Base-by-base conservation (phyloP, 2,888 invertebrate species). In the Andrena minutula region DNA sequence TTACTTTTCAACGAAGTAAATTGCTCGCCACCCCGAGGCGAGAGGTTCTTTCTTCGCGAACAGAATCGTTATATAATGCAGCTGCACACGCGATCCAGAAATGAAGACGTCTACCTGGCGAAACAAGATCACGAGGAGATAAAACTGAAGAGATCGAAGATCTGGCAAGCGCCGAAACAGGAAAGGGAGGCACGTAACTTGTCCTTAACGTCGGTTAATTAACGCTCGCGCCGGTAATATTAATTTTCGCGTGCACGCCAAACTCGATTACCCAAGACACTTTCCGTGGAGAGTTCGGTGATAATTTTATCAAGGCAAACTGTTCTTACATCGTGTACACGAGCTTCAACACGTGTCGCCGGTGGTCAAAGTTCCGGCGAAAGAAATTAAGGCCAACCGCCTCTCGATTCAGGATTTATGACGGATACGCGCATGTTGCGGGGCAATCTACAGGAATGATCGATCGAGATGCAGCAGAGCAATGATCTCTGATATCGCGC, bases 141-240 rank as follows among this genome's bases (percentile, higher is more conserved):
- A 56, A 20, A 49, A 20, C 41, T 35, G 7, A 49, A 4, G 28
- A 35, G 49, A 65, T 20, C 28, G 53, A 60, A n/a, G n/a, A 3
- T 26, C 4, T 41, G 53, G 8, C 41, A n/a, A 28, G n/a, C 12
- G 12, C 41, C 12, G 65, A 26, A 20, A 47, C 60, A 8, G 47
- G 41, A 23, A 47, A 3, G 5, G 20, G 41, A 26, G 10, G 6
- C 35, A 28, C 30, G 75, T 51, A 61, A 53, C 68, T 1, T 0
- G 58, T 77, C 35, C 20, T 61, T 65, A 47, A 68, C 41, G 28
- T 10, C 32, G 41, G 58, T 78, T 78, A 79, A 79, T 79, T 70
- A 65, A 35, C 23, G 16, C 28, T 35, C 35, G 16, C n/a, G 16
- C 16, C 12, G 78, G 69, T 65, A 51, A 60, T 16, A 65, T 79